Evolutionary conservation across 2,888 invertebrate species (phyloP).

Genomic region (Andrena bicolor): DNA sequence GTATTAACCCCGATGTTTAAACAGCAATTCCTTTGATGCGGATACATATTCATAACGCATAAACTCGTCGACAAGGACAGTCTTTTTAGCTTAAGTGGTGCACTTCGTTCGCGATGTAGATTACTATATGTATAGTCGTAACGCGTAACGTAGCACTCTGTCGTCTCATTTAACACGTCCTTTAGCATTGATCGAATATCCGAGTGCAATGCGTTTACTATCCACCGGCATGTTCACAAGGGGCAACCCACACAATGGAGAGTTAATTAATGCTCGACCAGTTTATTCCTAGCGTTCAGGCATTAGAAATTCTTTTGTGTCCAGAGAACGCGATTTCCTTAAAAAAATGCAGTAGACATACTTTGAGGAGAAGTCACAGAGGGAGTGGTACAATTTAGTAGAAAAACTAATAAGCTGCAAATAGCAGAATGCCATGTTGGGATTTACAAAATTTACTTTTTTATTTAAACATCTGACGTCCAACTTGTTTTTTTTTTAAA

Average conservation of each 20-base stretch:
- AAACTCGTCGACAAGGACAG: slow-evolving; percentile 61
- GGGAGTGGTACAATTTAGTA: no score
- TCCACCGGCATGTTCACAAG: not conserved
- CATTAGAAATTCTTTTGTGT: no score
- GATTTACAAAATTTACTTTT: not conserved
- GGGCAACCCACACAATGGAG: not conserved
- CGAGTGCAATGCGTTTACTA: slow-evolving; percentile 17
- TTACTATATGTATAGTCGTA: slow-evolving; percentile 47
- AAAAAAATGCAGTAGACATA: no score
- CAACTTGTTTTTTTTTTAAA: not conserved
- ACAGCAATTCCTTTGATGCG: slow-evolving; percentile 39
- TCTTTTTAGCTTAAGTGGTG: slow-evolving; percentile 64
- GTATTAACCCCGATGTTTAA: slow-evolving; percentile 35
- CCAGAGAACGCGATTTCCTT: no score
- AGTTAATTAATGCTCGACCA: not conserved
- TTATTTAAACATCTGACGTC: not conserved
- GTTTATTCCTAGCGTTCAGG: not conserved
- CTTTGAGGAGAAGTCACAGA: no score
- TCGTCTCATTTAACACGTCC: slow-evolving; percentile 49
- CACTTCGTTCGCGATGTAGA: slow-evolving; percentile 61
- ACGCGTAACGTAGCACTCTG: slow-evolving; percentile 38
- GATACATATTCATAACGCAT: slow-evolving; percentile 61
- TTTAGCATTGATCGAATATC: slow-evolving; percentile 37
- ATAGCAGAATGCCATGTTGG: no score
- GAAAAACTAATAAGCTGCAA: no score